Evolutionary conservation across 2,888 invertebrate genomes (phyloP), one percentile per base, ranked within the genome.

Genomic region (Diarsia dahlii): DNA sequence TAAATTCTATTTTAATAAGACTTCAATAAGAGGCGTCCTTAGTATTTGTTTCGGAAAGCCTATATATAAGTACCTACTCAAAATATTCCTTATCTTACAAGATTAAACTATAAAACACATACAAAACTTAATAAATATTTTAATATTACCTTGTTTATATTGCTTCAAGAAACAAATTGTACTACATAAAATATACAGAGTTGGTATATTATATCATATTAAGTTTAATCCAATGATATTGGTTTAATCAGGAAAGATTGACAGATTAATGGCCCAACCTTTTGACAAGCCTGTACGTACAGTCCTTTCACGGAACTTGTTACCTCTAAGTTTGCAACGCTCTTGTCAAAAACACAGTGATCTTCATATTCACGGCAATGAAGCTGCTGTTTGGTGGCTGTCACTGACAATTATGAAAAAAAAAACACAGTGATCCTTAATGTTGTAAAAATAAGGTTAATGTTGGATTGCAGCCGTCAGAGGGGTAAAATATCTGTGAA

Each of bases 161-260:
- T 18, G 50, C 23, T 45, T 64, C 64, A 56, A 63, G 48, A 4
- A 58, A 71, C 63, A 63, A 67, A 69, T 67, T 58, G 54, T 63
- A 60, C 39, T 45, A 70, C 54, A 56, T 62, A 58, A 10, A 39
- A 39, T 12, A n/a, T 56, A 62, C 45, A 46, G 18, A n/a, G n/a
- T n/a, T n/a, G n/a, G n/a, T n/a, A n/a, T 12, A 46, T 68, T 71
- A 3, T 82, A 81, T 62, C 68, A 54, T 52, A 82, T 72, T 64
- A 13, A 82, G 65, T 79, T 82, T n/a, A 66, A 72, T 78, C 74
- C 58, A 74, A 64, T n/a, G n/a, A n/a, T n/a, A n/a, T n/a, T n/a
- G n/a, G n/a, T n/a, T n/a, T n/a, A 50, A 62, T 15, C 46, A n/a
- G 66, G 58, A 60, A 34, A 60, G 56, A 63, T 65, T 78, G 65